Percentiles rank a stretch among this genome's conserved stretches.
phyloP scores from a whole-genome alignment of 2,888 invertebrate species.

The Girardia tigrina region DNA sequence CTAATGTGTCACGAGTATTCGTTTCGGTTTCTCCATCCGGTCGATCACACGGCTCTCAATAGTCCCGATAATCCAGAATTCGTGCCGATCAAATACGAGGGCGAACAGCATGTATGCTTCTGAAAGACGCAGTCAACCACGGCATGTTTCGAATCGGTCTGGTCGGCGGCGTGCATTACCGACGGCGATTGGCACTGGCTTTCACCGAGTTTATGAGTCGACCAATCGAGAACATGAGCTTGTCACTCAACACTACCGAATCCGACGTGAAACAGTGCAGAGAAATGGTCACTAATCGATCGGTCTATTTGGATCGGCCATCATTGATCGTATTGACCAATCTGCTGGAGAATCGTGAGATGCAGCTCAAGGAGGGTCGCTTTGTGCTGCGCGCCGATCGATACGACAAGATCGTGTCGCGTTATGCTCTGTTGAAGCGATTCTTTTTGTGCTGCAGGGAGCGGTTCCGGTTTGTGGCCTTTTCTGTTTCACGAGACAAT shows the following conservation, averaged over 20 bases:
- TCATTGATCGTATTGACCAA: conserved; percentile 88
- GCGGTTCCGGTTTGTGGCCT: no score
- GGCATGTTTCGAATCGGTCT: conserved; percentile 85
- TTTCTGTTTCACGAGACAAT: no score
- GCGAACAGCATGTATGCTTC: conserved; percentile 73
- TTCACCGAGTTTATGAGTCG: conserved; percentile 64
- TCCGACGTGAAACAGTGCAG: conserved; percentile 85
- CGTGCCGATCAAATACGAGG: neutral
- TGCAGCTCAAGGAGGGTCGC: conserved; percentile 91
- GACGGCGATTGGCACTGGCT: conserved; percentile 68
- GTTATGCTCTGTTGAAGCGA: no score
- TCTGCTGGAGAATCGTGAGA: conserved; percentile 84
- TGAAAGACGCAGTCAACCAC: conserved; percentile 70
- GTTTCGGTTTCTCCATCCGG: no score
- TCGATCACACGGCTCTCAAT: no score
- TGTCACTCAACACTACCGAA: conserved; percentile 88
- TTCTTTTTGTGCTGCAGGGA: no score
- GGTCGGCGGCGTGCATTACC: conserved; percentile 70
- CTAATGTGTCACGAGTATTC: no score
- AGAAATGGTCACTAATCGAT: conserved; percentile 73
- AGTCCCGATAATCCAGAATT: conserved; percentile 16
- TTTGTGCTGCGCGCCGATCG: conserved; percentile 73
- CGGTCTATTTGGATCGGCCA: conserved; percentile 81
- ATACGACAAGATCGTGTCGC: no score
- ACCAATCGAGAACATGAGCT: conserved; percentile 78